Percentiles rank a stretch among this genome's conserved stretches.
Evolutionary conservation across 2,888 invertebrate genomes (phyloP).

Genomic region (Seladonia tumulorum): DNA sequence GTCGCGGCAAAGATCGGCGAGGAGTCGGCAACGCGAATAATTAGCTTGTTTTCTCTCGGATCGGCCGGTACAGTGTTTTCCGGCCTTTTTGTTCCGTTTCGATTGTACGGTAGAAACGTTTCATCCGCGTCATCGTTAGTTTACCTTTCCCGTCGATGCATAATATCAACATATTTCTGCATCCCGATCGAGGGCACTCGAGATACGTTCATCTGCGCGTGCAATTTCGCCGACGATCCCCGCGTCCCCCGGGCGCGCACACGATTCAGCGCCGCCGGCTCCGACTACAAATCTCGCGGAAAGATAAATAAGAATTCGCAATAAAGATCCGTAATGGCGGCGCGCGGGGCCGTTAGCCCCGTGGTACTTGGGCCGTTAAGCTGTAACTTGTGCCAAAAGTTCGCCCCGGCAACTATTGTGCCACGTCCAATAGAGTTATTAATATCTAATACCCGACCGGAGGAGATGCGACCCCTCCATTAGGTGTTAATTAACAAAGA

Average conservation of each 20-base stretch:
- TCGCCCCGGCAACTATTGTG: conserved; percentile 57
- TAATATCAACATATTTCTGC: conserved; percentile 8
- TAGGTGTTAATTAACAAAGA: conserved; percentile 47
- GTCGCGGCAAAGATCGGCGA: not conserved
- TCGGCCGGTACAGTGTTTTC: not conserved
- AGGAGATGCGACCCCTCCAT: conserved; percentile 26
- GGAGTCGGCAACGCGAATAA: not conserved
- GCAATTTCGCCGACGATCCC: conserved; percentile 56
- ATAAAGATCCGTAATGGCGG: conserved; percentile 70
- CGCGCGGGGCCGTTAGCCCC: conserved; percentile 60
- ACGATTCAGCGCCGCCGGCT: conserved; percentile 28
- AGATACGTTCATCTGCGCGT: conserved; percentile 38
- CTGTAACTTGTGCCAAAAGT: conserved; percentile 74
- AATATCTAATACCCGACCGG: conserved; percentile 46
- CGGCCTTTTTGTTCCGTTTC: not conserved
- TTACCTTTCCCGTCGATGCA: not conserved
- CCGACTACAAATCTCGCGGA: conserved; percentile 53
- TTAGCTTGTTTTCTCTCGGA: not conserved
- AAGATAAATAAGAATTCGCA: conserved; percentile 71
- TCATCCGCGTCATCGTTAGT: conserved; percentile 6
- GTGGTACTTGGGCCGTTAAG: conserved; percentile 65
- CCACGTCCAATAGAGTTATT: conserved; percentile 55
- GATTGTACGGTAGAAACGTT: not conserved
- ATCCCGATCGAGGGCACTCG: conserved; percentile 17
- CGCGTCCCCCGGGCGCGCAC: not conserved